Evolutionary conservation across 2,888 invertebrate species (phyloP), one percentile per base, ranked within the genome.

Genomic region (Orthonevra nobilis): DNA sequence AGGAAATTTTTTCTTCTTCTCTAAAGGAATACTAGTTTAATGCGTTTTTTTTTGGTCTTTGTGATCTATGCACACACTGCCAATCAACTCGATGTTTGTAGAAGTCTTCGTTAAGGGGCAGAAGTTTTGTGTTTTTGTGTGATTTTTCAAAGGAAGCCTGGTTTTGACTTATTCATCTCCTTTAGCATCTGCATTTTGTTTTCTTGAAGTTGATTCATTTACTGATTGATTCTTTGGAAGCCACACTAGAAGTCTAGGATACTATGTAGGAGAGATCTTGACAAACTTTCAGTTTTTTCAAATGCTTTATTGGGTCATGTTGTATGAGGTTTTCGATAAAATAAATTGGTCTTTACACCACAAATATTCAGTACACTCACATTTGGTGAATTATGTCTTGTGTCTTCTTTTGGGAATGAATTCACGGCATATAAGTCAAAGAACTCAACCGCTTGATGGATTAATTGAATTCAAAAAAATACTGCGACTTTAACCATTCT

Each of bases 21-120:
- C n/a, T n/a, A n/a, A n/a, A n/a, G n/a, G n/a, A n/a, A n/a, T n/a
- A n/a, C n/a, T n/a, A n/a, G n/a, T n/a, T n/a, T n/a, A n/a, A n/a
- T n/a, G n/a, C n/a, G n/a, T 28, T 32, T 30, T 20, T 7, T 38
- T 38, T 48, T 46, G n/a, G n/a, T n/a, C n/a, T 17, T 28, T 12
- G 32, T n/a, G 10, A 12, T n/a, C 36, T 60, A 20, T 32, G 60
- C 34, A 20, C 23, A 56, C 48, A 40, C 26, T 50, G 56, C 61
- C 69, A 75, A 75, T 75, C 75, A 75, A 48, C 26, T 50, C 40
- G 61, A 69, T 32, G 46, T 72, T 72, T 34, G 52, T 26, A 9
- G 10, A 56, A 73, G 61, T 58, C 50, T 56, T 40, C 60, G 19
- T 46, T 9, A 15, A 26, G 56, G 23, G 14, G 14, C 7, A 60